Evolutionary conservation across 2,888 invertebrate species (phyloP), one percentile per base, ranked within the genome.

Genomic region (Drosophila paranaensis): DNA sequence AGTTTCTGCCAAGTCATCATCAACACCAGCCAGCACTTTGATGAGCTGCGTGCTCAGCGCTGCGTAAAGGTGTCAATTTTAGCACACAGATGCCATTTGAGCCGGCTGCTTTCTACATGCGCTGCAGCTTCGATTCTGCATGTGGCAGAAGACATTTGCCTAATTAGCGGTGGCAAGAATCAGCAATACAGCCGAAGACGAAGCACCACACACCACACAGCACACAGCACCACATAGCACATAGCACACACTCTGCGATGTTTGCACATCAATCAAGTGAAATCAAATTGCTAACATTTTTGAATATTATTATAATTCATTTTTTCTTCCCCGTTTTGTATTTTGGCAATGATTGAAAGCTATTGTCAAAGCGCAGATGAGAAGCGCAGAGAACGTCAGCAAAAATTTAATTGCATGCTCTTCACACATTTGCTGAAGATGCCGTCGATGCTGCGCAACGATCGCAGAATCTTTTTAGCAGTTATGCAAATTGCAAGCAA

Each of bases 11-110:
- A 64, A 83, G 70, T 84, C 81, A 79, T 78, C 70, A 71, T 64
- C 68, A 77, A 56, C 51, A 20, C 37, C 69, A 58, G 51, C 60
- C 58, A 45, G 62, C 77, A 74, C 86, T 89, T 89, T 86, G 89
- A 89, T 86, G 88, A 72, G 85, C 79, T 87, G 82, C 82, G 75
- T 81, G 62, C 69, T 57, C 77, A 81, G 79, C 77, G 81, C 86
- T 76, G 89, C 89, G 74, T 86, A 84, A 79, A 88, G 88, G 88
- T 88, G 88, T 88, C 82, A 90, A 87, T 88, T 88, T 88, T 88
- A 89, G 89, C 90, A 88, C 90, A 81, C 73, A 75, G 77, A 71
- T 84, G 88, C 85, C 89, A 86, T 79, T 81, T 79, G 81, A 79
- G 54, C 66, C 65, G 69, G 69, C 72, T 62, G 58, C 71, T 68